Evolutionary conservation across 2,113 vertebrate genomes (phyloP).

Genomic region (Syrmaticus mikado): DNA sequence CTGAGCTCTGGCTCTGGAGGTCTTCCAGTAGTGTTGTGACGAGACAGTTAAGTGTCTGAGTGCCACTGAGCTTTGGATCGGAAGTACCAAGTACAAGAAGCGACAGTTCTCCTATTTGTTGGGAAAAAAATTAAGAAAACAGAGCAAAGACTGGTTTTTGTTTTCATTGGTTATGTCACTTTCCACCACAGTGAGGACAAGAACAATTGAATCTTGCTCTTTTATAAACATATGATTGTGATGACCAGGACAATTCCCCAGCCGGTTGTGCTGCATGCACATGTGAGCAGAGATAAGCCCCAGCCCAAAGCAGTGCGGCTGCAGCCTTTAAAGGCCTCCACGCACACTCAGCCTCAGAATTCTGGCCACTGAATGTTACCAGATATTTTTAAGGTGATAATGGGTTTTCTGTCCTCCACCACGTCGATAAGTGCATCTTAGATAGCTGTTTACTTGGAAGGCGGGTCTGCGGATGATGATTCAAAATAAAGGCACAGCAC

Average conservation of each 20-base stretch:
- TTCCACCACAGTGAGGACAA: neutral
- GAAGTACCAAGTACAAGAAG: neutral
- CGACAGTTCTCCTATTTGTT: neutral
- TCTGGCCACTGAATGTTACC: neutral
- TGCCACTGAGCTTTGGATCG: neutral
- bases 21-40: neutral
- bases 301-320: accelerated
- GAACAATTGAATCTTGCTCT: neutral
- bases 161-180: neutral
- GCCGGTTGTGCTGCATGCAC: neutral
- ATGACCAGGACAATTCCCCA: neutral
- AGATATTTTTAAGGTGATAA: neutral
- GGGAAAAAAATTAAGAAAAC: neutral
- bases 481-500: neutral
- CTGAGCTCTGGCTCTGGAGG: neutral
- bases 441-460: neutral
- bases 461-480: neutral
- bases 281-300: neutral
- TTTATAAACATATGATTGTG: neutral
- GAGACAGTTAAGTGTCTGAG: neutral
- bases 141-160: neutral
- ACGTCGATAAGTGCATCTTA: neutral
- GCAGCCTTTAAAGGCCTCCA: accelerated
- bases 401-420: too few relatives aligned
- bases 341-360: neutral